Evolutionary conservation across 2,888 invertebrate genomes (phyloP).

Genomic region (Syrista parreyssii): DNA sequence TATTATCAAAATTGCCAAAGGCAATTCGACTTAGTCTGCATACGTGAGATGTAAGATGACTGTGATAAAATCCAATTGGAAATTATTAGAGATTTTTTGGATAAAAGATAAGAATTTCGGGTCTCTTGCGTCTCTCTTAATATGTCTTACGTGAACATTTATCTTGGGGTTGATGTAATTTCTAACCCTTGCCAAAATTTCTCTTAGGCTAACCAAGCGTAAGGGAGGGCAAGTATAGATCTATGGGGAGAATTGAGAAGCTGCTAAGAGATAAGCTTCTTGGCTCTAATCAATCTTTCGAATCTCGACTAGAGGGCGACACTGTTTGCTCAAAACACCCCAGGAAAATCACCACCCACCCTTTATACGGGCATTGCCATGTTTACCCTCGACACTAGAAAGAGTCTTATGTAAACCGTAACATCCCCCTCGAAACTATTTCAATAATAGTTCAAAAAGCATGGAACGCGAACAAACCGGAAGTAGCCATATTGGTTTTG

Average conservation of each 20-base stretch:
- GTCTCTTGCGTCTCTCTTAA: too few species aligned
- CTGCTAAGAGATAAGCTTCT: neutral
- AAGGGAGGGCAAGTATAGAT: neutral
- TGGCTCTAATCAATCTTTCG: neutral
- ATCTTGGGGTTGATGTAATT: too few species aligned
- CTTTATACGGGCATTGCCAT: neutral
- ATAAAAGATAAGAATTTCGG: too few species aligned
- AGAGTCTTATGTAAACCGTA: constrained; percentile 17
- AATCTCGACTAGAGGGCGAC: neutral
- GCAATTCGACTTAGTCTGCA: too few species aligned
- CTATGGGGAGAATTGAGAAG: neutral
- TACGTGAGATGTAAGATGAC: too few species aligned
- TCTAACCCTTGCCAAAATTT: too few species aligned
- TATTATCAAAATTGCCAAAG: too few species aligned
- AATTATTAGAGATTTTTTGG: too few species aligned
- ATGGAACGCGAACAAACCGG: neutral
- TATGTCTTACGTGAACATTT: too few species aligned
- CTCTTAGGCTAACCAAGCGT: too few species aligned
- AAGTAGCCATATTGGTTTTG: neutral
- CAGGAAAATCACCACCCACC: neutral
- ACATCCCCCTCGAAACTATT: constrained; percentile 41
- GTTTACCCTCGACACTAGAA: constrained; percentile 9
- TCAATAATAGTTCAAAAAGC: constrained; percentile 33
- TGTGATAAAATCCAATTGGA: too few species aligned
- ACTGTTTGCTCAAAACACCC: neutral